phyloP scores from a whole-genome alignment of 2,113 vertebrate species.

The Desmodus rotundus region DNA sequence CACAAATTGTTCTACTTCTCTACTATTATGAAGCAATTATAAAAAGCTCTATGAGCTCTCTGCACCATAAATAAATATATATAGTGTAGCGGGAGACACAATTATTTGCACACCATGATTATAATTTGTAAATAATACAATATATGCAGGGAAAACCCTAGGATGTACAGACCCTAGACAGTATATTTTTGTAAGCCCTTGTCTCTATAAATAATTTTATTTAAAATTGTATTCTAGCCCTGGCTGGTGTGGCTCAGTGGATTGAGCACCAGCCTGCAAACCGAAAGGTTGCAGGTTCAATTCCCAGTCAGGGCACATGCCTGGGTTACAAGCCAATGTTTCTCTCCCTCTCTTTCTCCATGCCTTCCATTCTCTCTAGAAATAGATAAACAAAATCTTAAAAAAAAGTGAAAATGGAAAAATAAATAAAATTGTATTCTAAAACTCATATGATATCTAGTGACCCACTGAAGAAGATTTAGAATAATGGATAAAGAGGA shows the following conservation, averaged over 20 bases:
- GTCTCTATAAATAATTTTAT: neutral
- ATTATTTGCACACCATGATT: neutral
- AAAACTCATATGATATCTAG: neutral
- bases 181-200: neutral
- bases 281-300: too few relatives aligned
- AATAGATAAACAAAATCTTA: too few relatives aligned
- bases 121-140: neutral
- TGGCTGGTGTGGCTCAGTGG: too few relatives aligned
- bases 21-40: neutral
- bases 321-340: too few relatives aligned
- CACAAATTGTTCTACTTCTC: neutral
- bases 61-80: neutral
- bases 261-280: too few relatives aligned
- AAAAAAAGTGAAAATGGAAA: too few relatives aligned
- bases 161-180: neutral
- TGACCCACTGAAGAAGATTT: neutral
- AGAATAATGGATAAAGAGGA: neutral
- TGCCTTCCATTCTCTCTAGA: too few relatives aligned
- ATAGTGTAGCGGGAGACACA: neutral
- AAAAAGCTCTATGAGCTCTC: neutral
- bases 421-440: neutral
- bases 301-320: too few relatives aligned
- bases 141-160: neutral
- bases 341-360: too few relatives aligned
- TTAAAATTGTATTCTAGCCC: neutral